phyloP scores from a whole-genome alignment of 2,113 vertebrate species.

The Gasterosteus aculeatus region DNA sequence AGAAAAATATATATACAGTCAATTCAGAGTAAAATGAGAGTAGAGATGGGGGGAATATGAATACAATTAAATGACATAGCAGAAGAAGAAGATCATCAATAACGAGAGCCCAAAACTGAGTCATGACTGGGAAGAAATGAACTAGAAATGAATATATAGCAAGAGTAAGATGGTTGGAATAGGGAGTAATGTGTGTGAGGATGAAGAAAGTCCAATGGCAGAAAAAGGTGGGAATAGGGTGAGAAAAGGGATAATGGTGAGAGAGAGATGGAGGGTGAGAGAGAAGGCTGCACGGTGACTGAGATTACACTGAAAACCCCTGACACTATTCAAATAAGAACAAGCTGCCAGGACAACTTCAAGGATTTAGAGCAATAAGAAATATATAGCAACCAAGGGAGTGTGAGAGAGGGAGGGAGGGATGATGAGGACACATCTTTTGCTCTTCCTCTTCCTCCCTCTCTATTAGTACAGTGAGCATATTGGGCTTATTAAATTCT shows the following conservation, averaged over 20 bases:
- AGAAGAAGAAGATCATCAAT: conserved; percentile 14
- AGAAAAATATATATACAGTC: not conserved
- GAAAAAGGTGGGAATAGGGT: conserved; percentile 41
- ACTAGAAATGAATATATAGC: conserved; percentile 39
- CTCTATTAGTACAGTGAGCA: conserved; percentile 75
- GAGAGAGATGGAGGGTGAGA: not conserved
- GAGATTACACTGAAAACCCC: conserved; percentile 47
- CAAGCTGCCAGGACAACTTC: conserved; percentile 60
- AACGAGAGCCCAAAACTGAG: conserved; percentile 20
- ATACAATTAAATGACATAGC: conserved; percentile 23
- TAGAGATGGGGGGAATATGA: conserved; percentile 10
- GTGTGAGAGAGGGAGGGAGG: conserved; percentile 1
- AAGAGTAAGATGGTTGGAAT: conserved; percentile 15
- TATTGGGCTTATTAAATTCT: conserved; percentile 80
- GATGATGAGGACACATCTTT: conserved; percentile 37
- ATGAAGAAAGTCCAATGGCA: conserved; percentile 10
- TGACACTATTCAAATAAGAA: conserved; percentile 62
- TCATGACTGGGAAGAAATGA: conserved; percentile 50
- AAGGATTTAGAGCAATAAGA: conserved; percentile 59
- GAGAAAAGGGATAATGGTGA: conserved; percentile 50
- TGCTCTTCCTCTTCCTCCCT: conserved; percentile 38
- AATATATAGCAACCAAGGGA: conserved; percentile 51
- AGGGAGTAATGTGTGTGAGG: conserved; percentile 33
- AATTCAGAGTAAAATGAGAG: conserved; percentile 32
- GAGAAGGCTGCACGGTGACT: not conserved